Base-by-base conservation (phyloP, 2,888 invertebrate species). In the Colletes collaris region DNA sequence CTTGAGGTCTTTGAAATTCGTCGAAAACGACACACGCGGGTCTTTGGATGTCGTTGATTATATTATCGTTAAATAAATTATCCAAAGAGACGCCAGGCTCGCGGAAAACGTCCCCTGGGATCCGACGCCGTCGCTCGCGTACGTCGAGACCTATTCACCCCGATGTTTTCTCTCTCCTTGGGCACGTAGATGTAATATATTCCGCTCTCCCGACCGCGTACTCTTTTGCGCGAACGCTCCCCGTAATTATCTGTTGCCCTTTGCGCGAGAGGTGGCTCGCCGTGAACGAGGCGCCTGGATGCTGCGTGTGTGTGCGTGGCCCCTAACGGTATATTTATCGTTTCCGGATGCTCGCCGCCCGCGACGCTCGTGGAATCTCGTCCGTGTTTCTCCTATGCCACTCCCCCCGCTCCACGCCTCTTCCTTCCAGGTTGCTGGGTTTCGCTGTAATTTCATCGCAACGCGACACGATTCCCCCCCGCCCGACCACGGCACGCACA, bases 321-420 rank as follows among this genome's bases (percentile, higher is more conserved):
- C 56, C 56, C 62, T 78, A 75, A 71, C 79, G 73, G 66, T 81
- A 76, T 86, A 89, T 89, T 89, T 89, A 88, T 89, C 87, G 86
- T 76, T 89, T 87, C 82, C 85, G 89, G 86, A 89, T 85, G 82
- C 79, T 71, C 60, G 75, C 69, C 63, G 77, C 55, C 71, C 35
- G 50, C 79, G 82, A 81, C 81, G 79, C 81, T 84, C 77, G 81
- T 76, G 65, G 71, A 86, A 60, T 58, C 70, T 67, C 49, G 46
- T 62, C 5, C 46, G 7, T 10, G 44, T 44, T 44, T n/a, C n/a
- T 4, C 1, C n/a, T 44, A 19, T 40, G 13, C 40, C 10, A 2
- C 8, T 10, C 44, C 44, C 44, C 44, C 8, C 44, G 11, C n/a
- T 3, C 44, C 6, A 16, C 35, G 40, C 16, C 53, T 19, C 27